A percentile compares a stretch with the other conserved stretches of the same genome.
phyloP scores from a whole-genome alignment of 2,888 invertebrate genomes.

The Drosophila putrida region DNA sequence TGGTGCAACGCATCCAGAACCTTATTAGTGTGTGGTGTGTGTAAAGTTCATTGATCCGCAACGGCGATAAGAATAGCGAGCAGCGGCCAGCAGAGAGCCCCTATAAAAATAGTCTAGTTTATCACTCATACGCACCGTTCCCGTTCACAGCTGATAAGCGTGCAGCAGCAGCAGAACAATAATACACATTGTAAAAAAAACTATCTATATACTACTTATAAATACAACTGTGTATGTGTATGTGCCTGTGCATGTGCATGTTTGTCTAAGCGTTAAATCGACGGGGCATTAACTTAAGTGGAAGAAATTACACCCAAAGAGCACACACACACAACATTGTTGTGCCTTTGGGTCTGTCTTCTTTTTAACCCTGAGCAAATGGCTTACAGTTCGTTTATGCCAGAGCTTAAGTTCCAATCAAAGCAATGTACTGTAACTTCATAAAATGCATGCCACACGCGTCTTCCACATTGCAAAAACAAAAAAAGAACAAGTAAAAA shows the following conservation, averaged over 20 bases:
- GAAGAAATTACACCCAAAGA: constrained; percentile 82
- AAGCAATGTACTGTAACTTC: constrained; percentile 80
- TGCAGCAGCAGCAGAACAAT: constrained; percentile 29
- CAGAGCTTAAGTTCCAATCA: constrained; percentile 84
- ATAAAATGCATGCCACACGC: constrained; percentile 62
- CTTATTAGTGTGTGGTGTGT: constrained; percentile 34
- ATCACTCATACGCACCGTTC: constrained; percentile 64
- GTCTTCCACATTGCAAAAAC: constrained; percentile 4
- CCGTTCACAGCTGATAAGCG: constrained; percentile 17
- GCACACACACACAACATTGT: constrained; percentile 37
- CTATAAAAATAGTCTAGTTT: constrained; percentile 57
- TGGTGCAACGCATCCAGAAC: constrained; percentile 47
- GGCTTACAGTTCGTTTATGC: constrained; percentile 81
- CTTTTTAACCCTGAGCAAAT: constrained; percentile 51
- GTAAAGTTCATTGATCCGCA: constrained; percentile 75
- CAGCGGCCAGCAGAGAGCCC: not conserved
- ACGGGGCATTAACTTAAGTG: constrained; percentile 83
- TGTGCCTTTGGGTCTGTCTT: constrained; percentile 5
- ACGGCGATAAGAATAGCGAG: constrained; percentile 62
- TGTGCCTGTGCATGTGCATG: not conserved
- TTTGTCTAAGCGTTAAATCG: constrained; percentile 78
- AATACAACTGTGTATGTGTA: not conserved
- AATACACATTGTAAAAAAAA: constrained; percentile 32
- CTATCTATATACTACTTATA: constrained; percentile 11
- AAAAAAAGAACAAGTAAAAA: not conserved